Percentiles rank a stretch among this genome's conserved stretches.
Conservation (phyloP, 2,888 invertebrate genomes). For the Amphipyra berbera region DNA sequence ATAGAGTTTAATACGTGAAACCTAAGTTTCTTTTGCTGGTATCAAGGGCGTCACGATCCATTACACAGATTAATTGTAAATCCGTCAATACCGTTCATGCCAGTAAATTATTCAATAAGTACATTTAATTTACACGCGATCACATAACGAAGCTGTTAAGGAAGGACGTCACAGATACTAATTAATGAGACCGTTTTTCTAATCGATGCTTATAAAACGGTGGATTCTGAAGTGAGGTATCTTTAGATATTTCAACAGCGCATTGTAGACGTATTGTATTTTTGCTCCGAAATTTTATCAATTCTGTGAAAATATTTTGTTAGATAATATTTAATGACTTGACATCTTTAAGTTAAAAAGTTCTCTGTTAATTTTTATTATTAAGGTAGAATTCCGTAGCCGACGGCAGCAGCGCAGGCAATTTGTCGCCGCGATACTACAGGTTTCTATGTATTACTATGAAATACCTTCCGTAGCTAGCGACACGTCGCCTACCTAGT, state of each 20-base stretch:
- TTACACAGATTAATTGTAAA: slow-evolving; percentile 62
- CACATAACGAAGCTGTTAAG: slow-evolving; percentile 24
- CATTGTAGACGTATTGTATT: background rate
- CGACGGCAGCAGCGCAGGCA: too few species aligned
- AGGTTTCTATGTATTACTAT: too few species aligned
- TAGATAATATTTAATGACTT: too few species aligned
- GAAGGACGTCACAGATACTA: slow-evolving; percentile 35
- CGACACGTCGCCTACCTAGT: too few species aligned
- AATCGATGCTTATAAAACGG: slow-evolving; percentile 35
- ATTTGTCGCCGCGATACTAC: too few species aligned
- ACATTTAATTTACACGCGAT: slow-evolving; percentile 45
- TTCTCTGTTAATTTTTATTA: too few species aligned
- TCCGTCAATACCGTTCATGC: slow-evolving; percentile 53
- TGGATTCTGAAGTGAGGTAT: background rate
- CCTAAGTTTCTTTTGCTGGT: slow-evolving; percentile 64
- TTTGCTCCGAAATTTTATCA: background rate
- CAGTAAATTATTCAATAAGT: slow-evolving; percentile 37
- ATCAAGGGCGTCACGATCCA: slow-evolving; percentile 68
- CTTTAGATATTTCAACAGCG: background rate
- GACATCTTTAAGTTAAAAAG: too few species aligned
- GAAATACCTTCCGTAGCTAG: too few species aligned
- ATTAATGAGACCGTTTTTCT: slow-evolving; percentile 32
- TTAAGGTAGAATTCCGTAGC: too few species aligned
- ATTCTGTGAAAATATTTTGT: too few species aligned
- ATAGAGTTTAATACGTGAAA: slow-evolving; percentile 67